Base-by-base conservation (phyloP, 2,888 invertebrate species). In the Dolichomitus sp. region DNA sequence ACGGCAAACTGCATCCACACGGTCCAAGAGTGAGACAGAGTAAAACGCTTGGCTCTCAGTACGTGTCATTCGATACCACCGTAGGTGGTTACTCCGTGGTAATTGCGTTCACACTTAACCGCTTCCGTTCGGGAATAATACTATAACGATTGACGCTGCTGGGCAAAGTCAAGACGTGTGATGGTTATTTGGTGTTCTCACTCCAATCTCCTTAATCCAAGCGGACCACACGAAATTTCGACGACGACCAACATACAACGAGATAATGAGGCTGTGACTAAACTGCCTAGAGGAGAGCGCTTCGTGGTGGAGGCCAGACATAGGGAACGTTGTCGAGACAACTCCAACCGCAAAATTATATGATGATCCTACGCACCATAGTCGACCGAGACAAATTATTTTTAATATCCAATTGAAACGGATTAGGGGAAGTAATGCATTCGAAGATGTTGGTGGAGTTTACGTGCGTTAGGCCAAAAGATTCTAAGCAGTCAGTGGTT, bases 61-160 rank as follows among this genome's bases (percentile, higher is more conserved):
- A 90, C 90, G 88, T 89, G 92, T 90, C 91, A 92, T 89, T 89
- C 90, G 91, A 91, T 89, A 90, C 90, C 89, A 87, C 89, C 88
- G 90, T 90, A 91, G 90, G 91, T 89, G 90, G 91, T 90, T 91
- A 88, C 88, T 86, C 85, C 76, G 76, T 84, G 88, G 92, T 92
- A 92, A 92, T 92, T 91, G 91, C 91, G 89, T 92, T 92, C 92
- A 92, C 91, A 90, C 92, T 91, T 88, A 90, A 89, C 88, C 88
- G 87, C 87, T 86, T 86, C 86, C 87, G 81, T 85, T 84, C 73
- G 65, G 54, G 84, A 80, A 83, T 88, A 89, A 85, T 80, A 86
- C 80, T 72, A 63, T 73, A 80, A 83, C 69, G 83, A 68, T 80
- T 80, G 83, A 83, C 68, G 76, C 66, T 48, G 83, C 63, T 57